Base-by-base conservation (phyloP, 2,888 invertebrate species). In the Lacanobia oleracea region DNA sequence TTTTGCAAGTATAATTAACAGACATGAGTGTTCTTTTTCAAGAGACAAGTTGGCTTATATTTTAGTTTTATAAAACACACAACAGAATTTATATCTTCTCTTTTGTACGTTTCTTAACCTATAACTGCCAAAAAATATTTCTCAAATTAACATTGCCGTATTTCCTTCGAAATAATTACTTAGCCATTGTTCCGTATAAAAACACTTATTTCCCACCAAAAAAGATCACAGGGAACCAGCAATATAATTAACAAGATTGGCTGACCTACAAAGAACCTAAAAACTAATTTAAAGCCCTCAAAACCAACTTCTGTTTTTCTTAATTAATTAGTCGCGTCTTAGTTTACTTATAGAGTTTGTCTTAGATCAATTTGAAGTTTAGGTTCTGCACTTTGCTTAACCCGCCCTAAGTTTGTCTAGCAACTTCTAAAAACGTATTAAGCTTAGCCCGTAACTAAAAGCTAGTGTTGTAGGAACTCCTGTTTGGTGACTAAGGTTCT, bases 311-410 rank as follows among this genome's bases (percentile, higher is more conserved):
- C 37, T 67, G 37, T 66, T 72, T 81, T 79, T 77, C 77, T 80
- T 72, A 72, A 77, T 80, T 76, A 80, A 81, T 77, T 63, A 72
- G 43, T 54, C 68, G 72, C 62, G 23, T 65, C 70, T 77, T 57
- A 67, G 71, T 73, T 79, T 74, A 67, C 73, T 48, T 67, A 54
- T 33, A 53, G 37, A 74, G 75, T 81, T 79, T 75, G 59, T 72
- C 56, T 61, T 50, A 81, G 68, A 75, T 61, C 37, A 72, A 78
- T 71, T 56, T 60, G 16, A 63, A 81, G 72, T 72, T 76, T 56
- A 61, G 69, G 27, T 67, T 68, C 62, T 68, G 66, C 69, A 77
- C 70, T 80, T 83, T 77, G 48, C 77, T 77, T 61, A 61, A 67
- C 67, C 77, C 57, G 21, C 48, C 64, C 60, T 74, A 67, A 73